Evolutionary conservation across 2,888 invertebrate genomes (phyloP).

Genomic region (Polylopha cassiicola): DNA sequence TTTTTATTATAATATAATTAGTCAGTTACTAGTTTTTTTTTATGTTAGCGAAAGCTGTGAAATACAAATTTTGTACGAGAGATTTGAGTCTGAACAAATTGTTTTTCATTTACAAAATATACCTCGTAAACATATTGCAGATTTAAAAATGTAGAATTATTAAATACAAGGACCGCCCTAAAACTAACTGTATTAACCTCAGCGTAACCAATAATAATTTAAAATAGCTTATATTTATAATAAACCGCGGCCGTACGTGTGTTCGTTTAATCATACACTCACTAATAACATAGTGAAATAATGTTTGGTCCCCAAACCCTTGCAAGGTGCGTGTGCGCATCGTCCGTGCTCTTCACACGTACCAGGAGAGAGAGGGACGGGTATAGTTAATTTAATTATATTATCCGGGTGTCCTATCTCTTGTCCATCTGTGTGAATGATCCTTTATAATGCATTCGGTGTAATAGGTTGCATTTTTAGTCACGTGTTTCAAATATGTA

Average conservation of each 20-base stretch:
- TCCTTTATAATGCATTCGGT: constrained; percentile 9
- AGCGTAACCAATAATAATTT: constrained; percentile 17
- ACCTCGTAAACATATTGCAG: neutral
- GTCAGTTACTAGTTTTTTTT: neutral
- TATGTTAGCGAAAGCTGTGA: neutral
- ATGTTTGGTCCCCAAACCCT: constrained; percentile 5
- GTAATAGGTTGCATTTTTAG: constrained; percentile 9
- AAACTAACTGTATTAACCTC: no score
- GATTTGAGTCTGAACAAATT: no score
- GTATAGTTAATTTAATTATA: constrained; percentile 26
- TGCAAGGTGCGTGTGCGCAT: constrained; percentile 20
- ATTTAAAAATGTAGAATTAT: constrained; percentile 3
- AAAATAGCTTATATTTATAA: constrained; percentile 17
- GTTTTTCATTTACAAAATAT: no score
- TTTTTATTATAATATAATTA: constrained; percentile 8
- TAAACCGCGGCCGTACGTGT: constrained; percentile 13
- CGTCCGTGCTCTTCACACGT: constrained; percentile 14
- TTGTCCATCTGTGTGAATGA: constrained; percentile 23
- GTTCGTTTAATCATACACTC: neutral
- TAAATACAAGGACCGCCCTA: constrained; percentile 9
- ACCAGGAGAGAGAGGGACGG: constrained; percentile 9
- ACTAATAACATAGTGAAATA: constrained; percentile 8
- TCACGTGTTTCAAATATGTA: neutral
- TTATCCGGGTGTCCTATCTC: constrained; percentile 22
- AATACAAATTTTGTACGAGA: neutral